Evolutionary conservation across 2,888 invertebrate species (phyloP).

Genomic region (Cerastoderma edule): DNA sequence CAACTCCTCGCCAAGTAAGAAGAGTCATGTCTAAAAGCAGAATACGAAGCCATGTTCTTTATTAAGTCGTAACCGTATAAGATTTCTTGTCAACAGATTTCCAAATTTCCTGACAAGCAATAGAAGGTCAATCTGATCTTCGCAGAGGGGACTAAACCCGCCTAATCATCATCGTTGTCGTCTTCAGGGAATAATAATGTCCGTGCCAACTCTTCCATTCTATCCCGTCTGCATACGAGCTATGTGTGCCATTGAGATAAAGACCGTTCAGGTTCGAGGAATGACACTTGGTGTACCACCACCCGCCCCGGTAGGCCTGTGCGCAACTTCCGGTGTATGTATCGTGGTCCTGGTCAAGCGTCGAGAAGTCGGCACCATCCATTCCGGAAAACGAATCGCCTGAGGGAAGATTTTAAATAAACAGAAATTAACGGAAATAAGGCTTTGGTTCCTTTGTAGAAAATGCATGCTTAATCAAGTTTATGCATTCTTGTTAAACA

Average conservation of each 20-base stretch:
- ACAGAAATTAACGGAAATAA: neutral
- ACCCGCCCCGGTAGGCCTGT: constrained; percentile 63
- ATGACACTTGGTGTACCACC: constrained; percentile 66
- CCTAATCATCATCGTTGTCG: constrained; percentile 76
- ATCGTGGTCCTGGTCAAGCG: constrained; percentile 30
- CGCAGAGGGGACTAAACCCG: neutral
- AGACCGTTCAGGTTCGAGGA: constrained; percentile 3
- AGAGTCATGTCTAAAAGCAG: no score
- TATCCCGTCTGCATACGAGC: constrained; percentile 76
- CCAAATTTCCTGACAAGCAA: no score
- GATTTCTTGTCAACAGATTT: no score
- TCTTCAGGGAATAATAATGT: constrained; percentile 75
- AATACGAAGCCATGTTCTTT: no score
- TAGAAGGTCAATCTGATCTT: no score
- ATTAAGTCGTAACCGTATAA: no score
- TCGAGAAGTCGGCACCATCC: constrained; percentile 22
- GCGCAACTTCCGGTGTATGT: constrained; percentile 1
- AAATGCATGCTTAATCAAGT: no score
- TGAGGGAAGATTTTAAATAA: neutral
- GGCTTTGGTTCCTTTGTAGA: neutral
- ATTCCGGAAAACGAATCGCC: constrained; percentile 8
- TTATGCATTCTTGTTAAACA: no score
- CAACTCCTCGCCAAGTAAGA: no score
- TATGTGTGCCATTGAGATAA: constrained; percentile 72
- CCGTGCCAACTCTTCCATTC: constrained; percentile 80